Base-by-base conservation (phyloP, 2,113 vertebrate species). In the Hemibates koningsi region DNA sequence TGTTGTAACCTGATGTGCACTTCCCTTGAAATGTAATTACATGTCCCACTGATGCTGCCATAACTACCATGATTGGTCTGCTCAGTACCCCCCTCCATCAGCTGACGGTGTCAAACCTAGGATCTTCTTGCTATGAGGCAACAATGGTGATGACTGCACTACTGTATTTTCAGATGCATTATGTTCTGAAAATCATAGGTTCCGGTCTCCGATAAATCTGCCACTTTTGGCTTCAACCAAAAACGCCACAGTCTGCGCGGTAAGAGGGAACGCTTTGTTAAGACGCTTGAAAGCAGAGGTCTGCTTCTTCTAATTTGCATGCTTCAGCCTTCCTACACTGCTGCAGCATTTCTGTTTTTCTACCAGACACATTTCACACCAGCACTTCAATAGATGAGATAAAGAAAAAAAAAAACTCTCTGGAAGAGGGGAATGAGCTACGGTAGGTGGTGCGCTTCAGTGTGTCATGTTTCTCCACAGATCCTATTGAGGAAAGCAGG, bases 381-480 rank as follows among this genome's bases (percentile, higher is more conserved):
- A 80, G 82, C 91, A 86, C 91, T 91, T 90, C 91, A 91, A 88
- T 83, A 91, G 84, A 90, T 90, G 88, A 90, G 92, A 93, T 94
- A 17, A 52, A 86, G 80, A 90, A 81, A 80, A 86, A 61, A 61
- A 80, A 56, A 88, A 43, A 34, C 36, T 52, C 36, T 81, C 56
- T 50, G 84, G 85, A 86, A 87, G 86, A 91, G 59, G 71, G 66
- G 85, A 90, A 92, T 90, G 90, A 89, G 88, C 89, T 91, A 87
- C 89, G 81, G 87, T 90, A 86, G 94, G 91, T 89, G 91, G 85
- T 92, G 85, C 29, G 29, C 83, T 88, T 93, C 89, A 83, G 83
- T 91, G 92, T 94, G 93, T 94, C 93, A 90, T 92, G 91, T 94
- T 94, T 88, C 86, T 89, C 86, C 38, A 84, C 88, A 92, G 91